Evolutionary conservation across 92 coral and sea anemone species (phyloP), one percentile per base, ranked within the genome.

Genomic region (Montipora capitata): DNA sequence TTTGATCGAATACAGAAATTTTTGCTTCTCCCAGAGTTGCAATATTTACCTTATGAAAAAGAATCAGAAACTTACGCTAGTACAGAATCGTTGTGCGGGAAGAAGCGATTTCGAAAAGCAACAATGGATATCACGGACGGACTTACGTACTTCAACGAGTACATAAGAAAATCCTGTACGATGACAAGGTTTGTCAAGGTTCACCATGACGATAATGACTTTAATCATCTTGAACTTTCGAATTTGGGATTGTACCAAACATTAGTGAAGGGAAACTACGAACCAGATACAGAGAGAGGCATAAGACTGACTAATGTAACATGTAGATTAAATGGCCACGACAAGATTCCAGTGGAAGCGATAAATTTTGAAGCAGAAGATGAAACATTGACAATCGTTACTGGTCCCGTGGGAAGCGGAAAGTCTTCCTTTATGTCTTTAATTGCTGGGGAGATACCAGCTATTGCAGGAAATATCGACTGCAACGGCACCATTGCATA

Each of bases 341-440:
- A 59, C 42, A 72, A 59, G 27, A 12, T 4, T 7, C 72, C 72
- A 10, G n/a, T 83, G 15, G 49, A 73, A 61, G 58, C 87, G 41
- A 13, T 83, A 15, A 41, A 8, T 73, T 72, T 83, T 35, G 79
- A 72, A 45, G 87, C 80, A 20, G 44, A 73, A 41, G 72, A 83
- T 43, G 45, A 58, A 2, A 45, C 64, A 3, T 72, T 89, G 49
- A 78, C 80, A 17, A 17, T 89, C 39, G 78, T 89, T n/a, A 84
- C 90, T 42, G 93, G 93, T 40, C 70, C 81, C 4, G 93, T 89
- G 9, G 93, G 93, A 17, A 89, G 93, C 62, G 93, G 93, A 35
- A 89, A 89, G 72, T 89, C 93, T n/a, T 77, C 89, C 3, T 77
- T 89, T 8, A 58, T 89, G 35, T 83, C 85, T 13, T 54, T 78